Conservation (phyloP, 2,888 invertebrate genomes). For the Linnaemya tessellans region DNA sequence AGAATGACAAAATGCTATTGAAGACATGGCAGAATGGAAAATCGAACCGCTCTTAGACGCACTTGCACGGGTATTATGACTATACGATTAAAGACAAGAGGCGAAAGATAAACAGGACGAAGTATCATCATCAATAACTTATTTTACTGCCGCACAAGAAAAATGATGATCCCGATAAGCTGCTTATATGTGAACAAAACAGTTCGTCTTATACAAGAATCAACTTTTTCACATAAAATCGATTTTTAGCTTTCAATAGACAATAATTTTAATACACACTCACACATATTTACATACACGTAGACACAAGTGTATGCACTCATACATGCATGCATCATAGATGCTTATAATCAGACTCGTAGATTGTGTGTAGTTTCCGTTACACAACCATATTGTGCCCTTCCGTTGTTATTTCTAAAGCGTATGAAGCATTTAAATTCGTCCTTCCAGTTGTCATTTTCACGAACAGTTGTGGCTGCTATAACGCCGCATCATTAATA, state of each 20-base stretch:
- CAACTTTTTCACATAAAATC: conserved; percentile 64
- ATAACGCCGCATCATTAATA: no score
- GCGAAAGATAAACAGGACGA: neutral
- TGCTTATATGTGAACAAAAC: conserved; percentile 69
- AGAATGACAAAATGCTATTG: neutral
- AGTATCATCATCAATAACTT: conserved; percentile 68
- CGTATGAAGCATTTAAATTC: neutral
- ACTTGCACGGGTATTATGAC: conserved; percentile 9
- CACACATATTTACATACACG: conserved; percentile 3
- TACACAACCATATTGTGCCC: conserved; percentile 4
- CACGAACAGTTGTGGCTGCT: no score
- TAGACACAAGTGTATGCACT: neutral
- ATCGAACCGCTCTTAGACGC: conserved; percentile 5
- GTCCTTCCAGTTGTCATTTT: neutral
- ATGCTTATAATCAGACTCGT: neutral
- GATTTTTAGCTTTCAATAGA: conserved; percentile 68
- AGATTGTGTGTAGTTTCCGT: conserved; percentile 19
- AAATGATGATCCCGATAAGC: conserved; percentile 72
- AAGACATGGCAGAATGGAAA: conserved; percentile 47
- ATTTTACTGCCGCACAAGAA: conserved; percentile 60
- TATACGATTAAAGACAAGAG: conserved; percentile 48
- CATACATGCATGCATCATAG: neutral
- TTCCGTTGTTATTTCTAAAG: conserved; percentile 16
- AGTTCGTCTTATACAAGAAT: conserved; percentile 45
- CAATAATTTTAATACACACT: conserved; percentile 50